phyloP scores from a whole-genome alignment of 1,140 invertebrate genomes.

The Leptinotarsa lineolata region DNA sequence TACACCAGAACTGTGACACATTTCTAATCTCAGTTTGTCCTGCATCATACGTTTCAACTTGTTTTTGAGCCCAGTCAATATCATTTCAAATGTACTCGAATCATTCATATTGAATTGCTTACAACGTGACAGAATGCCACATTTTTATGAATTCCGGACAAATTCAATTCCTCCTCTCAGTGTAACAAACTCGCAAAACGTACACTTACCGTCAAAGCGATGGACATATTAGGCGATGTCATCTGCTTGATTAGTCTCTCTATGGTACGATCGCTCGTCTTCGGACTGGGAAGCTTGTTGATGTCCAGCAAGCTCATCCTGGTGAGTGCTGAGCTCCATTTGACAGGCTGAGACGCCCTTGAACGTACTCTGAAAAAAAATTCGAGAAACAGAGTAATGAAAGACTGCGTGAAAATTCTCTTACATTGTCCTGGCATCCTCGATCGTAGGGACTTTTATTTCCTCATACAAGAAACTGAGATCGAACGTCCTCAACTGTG shows the following conservation, averaged over 20 bases:
- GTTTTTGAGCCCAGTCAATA: no score
- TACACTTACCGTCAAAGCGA: conserved; percentile 44
- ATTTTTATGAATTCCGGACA: no score
- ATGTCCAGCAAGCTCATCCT: conserved; percentile 16
- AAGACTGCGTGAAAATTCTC: not conserved
- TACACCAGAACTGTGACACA: no score
- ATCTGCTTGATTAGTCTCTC: conserved; percentile 34
- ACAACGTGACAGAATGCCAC: no score
- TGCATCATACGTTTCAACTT: no score
- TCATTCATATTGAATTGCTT: no score
- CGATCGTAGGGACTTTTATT: conserved; percentile 41
- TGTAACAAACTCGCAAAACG: no score
- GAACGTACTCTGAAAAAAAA: conserved; percentile 10
- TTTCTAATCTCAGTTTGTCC: no score
- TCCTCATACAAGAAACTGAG: conserved; percentile 48
- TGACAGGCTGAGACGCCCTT: not conserved
- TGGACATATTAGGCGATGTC: conserved; percentile 45
- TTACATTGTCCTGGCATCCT: conserved; percentile 47
- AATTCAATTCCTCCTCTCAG: no score
- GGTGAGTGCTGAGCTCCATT: not conserved
- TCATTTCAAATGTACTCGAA: no score
- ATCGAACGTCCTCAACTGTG: conserved; percentile 46
- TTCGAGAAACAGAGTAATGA: no score
- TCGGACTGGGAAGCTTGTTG: conserved; percentile 26
- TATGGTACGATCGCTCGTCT: conserved; percentile 30